A percentile compares a stretch with the other conserved stretches of the same genome.
Evolutionary conservation across 1,140 invertebrate species (phyloP).

Genomic region (Ceratoteleas bidentatus): DNA sequence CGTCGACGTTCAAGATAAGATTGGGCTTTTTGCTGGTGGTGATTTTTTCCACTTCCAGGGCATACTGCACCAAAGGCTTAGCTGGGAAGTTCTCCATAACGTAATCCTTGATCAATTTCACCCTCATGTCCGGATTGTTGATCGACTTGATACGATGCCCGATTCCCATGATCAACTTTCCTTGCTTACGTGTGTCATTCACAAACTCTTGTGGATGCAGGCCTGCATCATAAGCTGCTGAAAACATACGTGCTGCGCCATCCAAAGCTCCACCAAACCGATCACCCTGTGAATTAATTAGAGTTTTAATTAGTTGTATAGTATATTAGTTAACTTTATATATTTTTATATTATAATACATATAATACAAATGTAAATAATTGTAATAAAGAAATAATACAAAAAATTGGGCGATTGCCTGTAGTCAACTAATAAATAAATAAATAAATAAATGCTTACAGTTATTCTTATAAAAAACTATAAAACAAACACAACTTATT

Average conservation of each 20-base stretch:
- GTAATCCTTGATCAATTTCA: slow-evolving; percentile 97
- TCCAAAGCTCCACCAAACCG: slow-evolving; percentile 99
- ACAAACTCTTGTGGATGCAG: slow-evolving; percentile 99
- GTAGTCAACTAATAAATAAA: too few relatives aligned
- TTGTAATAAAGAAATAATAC: too few relatives aligned
- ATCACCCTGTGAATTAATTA: slow-evolving; percentile 90
- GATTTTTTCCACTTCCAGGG: slow-evolving; percentile 98
- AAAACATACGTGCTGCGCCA: slow-evolving; percentile 97
- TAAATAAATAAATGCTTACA: too few relatives aligned
- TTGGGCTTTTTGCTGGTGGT: slow-evolving; percentile 99
- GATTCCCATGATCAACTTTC: slow-evolving; percentile 99
- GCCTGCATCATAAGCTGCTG: slow-evolving; percentile 96
- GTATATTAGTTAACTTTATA: too few relatives aligned
- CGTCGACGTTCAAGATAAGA: slow-evolving; percentile 99
- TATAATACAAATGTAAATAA: too few relatives aligned
- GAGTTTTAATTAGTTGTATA: not conserved
- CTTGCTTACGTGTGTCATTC: slow-evolving; percentile 97
- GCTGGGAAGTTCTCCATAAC: slow-evolving; percentile 96
- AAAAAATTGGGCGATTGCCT: too few relatives aligned
- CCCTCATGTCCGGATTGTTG: slow-evolving; percentile 99
- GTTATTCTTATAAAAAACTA: too few relatives aligned
- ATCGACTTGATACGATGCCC: slow-evolving; percentile 99
- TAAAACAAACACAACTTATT: too few relatives aligned
- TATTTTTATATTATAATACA: too few relatives aligned
- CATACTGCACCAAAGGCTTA: slow-evolving; percentile 96